Conservation (phyloP, 2,888 invertebrate species). For the Hyppa rectilinea region DNA sequence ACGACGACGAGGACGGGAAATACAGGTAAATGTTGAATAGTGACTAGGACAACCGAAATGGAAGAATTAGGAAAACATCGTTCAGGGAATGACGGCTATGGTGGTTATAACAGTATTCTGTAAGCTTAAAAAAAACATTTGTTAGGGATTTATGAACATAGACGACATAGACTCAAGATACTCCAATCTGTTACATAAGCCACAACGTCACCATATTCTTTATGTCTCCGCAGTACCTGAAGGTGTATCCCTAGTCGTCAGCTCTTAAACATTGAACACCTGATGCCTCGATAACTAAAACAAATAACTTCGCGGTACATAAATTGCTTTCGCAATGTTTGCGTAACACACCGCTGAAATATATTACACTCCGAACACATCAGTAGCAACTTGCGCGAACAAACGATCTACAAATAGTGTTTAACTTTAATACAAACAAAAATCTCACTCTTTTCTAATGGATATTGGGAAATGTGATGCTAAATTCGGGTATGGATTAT, state of each 20-base stretch:
- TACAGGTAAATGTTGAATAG: neutral
- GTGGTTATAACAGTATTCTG: neutral
- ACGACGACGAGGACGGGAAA: neutral
- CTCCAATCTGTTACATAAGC: neutral
- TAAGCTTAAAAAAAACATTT: neutral
- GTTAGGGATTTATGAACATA: neutral
- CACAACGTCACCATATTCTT: neutral
- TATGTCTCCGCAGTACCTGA: neutral
- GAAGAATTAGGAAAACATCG: neutral
- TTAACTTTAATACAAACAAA: conserved; percentile 21
- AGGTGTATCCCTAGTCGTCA: conserved; percentile 3
- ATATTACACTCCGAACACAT: conserved; percentile 45
- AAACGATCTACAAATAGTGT: conserved; percentile 48
- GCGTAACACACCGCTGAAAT: conserved; percentile 47
- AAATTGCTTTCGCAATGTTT: conserved; percentile 60
- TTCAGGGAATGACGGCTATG: neutral
- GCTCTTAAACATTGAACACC: conserved; percentile 43
- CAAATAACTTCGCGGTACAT: conserved; percentile 57
- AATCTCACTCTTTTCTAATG: conserved; percentile 27
- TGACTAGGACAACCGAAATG: neutral
- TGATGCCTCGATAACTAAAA: conserved; percentile 54
- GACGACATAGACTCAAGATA: neutral
- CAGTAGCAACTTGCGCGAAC: conserved; percentile 33
- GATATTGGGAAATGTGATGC: conserved; percentile 29
- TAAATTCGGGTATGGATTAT: conserved; percentile 52